Evolutionary conservation across 2,113 vertebrate genomes (phyloP), one percentile per base, ranked within the genome.

Genomic region (Alces alces): DNA sequence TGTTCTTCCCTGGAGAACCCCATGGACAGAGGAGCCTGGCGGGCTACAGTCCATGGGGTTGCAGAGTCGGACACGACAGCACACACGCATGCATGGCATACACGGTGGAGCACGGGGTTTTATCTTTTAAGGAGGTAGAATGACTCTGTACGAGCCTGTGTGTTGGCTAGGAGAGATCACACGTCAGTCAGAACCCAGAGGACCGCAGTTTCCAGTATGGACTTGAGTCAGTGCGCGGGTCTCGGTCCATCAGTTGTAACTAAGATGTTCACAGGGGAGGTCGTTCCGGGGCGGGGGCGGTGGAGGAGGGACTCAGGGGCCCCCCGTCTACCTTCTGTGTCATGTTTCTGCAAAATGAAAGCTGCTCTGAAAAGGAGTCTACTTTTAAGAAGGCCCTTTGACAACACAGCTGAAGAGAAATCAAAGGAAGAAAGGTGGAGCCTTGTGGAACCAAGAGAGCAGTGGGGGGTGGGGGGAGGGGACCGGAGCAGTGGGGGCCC

Each of bases 11-110:
- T 12, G n/a, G 66, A 70, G n/a, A 70, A 6, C 3, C 66, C n/a
- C 66, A 3, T 23, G n/a, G n/a, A 39, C n/a, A 23, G 66, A 39
- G 66, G 66, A 70, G n/a, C 66, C 66, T 39, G n/a, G 66, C 0
- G 1, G n/a, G 66, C n/a, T 21, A 11, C n/a, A 23, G 64, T 36
- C 64, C 66, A 2, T 0, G 10, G 66, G n/a, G 66, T 3, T 0
- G n/a, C 66, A n/a, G 19, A 23, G n/a, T 39, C 19, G 5, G n/a
- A 19, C n/a, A 12, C 9, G 10, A 19, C 66, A 70, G 66, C 66
- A 12, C 33, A 23, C 10, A 4, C 5, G 66, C 2, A 1, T 2
- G 19, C 21, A 6, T 7, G 6, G 83, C 30, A 8, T 17, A 4
- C n/a, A 2, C 14, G 30, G 25, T 47, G 33, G 73, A 16, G 7